phyloP scores from a whole-genome alignment of 2,888 invertebrate species.

The Gymnoscelis rufifasciata region DNA sequence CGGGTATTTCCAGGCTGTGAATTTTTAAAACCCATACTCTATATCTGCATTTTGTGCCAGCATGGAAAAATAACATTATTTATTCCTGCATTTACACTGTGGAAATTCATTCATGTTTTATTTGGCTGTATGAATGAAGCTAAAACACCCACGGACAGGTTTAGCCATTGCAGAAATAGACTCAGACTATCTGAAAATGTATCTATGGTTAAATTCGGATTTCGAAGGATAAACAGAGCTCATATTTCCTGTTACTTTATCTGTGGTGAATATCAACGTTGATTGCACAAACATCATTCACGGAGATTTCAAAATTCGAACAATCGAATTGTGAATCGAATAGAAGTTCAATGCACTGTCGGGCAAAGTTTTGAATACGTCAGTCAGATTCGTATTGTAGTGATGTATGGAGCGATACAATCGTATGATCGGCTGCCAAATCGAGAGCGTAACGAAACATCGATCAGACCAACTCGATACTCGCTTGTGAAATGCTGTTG shows the following conservation, averaged over 20 bases:
- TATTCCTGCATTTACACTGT: background rate
- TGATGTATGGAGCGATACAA: constrained; percentile 26
- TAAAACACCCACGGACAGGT: no score
- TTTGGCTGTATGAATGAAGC: no score
- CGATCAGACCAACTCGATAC: constrained; percentile 30
- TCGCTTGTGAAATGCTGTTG: constrained; percentile 25
- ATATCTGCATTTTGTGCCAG: no score
- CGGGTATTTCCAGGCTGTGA: background rate
- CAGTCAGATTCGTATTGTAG: constrained; percentile 34
- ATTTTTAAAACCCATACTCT: background rate
- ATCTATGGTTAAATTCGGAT: constrained; percentile 6
- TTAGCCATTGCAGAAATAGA: background rate
- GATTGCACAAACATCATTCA: constrained; percentile 18
- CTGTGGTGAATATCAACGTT: constrained; percentile 6
- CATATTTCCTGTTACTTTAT: constrained; percentile 13
- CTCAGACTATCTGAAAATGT: constrained; percentile 3
- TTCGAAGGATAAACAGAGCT: constrained; percentile 5
- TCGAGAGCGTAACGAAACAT: constrained; percentile 30
- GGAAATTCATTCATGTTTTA: background rate
- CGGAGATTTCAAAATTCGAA: constrained; percentile 19
- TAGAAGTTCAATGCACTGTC: constrained; percentile 6
- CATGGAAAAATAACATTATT: no score
- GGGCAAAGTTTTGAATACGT: constrained; percentile 18
- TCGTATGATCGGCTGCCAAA: constrained; percentile 51
- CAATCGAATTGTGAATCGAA: constrained; percentile 22